A percentile compares a stretch with the other conserved stretches of the same genome.
phyloP scores from a whole-genome alignment of 2,113 vertebrate species.

The Embiotoca jacksoni region DNA sequence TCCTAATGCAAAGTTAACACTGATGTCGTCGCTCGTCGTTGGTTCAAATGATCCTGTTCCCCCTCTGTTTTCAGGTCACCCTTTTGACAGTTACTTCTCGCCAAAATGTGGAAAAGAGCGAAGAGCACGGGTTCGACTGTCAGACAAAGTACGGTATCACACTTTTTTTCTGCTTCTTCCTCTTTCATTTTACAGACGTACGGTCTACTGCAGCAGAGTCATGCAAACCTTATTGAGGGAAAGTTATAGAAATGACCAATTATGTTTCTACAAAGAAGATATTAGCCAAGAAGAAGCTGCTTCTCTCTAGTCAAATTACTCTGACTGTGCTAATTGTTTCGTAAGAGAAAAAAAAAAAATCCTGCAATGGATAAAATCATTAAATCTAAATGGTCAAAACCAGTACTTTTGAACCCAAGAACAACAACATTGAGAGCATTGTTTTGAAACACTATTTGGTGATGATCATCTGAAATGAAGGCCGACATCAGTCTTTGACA shows the following conservation, averaged over 20 bases:
- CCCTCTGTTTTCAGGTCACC: conserved; percentile 54
- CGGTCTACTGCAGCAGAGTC: background rate
- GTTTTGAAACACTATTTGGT: background rate
- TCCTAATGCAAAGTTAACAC: background rate
- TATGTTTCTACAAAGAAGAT: background rate
- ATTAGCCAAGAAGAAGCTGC: background rate
- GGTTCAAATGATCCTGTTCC: background rate
- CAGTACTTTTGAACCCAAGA: background rate
- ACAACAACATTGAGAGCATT: background rate
- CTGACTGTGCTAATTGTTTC: background rate
- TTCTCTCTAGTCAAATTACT: background rate
- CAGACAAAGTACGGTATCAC: conserved; percentile 65
- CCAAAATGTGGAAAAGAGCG: conserved; percentile 73
- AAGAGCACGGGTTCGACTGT: conserved; percentile 40
- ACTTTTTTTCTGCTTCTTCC: background rate
- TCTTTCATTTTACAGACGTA: background rate
- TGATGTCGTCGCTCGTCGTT: background rate
- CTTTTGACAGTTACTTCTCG: background rate
- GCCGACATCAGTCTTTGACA: background rate
- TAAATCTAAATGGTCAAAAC: too few relatives aligned
- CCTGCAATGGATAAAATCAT: background rate
- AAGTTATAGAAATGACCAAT: background rate
- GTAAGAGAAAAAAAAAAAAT: background rate
- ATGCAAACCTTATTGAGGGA: background rate
- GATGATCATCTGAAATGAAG: background rate